Percentiles rank a stretch among this genome's conserved stretches.
phyloP scores from a whole-genome alignment of 1,140 invertebrate species.

The Bradysia coprophila region DNA sequence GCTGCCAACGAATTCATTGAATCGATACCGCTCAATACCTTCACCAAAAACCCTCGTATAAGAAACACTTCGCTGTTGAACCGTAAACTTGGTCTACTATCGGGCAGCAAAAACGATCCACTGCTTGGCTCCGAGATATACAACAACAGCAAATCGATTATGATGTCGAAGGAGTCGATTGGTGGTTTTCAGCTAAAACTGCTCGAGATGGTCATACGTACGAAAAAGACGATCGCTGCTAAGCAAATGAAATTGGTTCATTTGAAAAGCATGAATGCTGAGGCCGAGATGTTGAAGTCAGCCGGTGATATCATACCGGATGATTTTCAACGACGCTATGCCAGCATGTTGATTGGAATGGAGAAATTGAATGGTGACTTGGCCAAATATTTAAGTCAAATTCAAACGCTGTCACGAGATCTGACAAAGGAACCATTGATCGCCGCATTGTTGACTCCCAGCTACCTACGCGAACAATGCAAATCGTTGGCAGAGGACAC shows the following conservation, averaged over 20 bases:
- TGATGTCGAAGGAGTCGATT: conserved; percentile 28
- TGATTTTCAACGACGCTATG: conserved; percentile 83
- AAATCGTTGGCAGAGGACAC: conserved; percentile 64
- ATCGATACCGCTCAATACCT: conserved; percentile 72
- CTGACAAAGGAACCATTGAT: conserved; percentile 74
- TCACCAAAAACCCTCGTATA: conserved; percentile 57
- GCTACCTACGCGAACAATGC: conserved; percentile 71
- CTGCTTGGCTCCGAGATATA: conserved; percentile 28
- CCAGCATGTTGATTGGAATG: conserved; percentile 71
- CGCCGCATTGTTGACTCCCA: conserved; percentile 73
- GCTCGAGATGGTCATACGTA: conserved; percentile 67
- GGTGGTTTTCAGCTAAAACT: conserved; percentile 73
- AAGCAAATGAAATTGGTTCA: conserved; percentile 69
- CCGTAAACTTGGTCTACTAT: background rate
- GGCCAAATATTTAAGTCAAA: conserved; percentile 63
- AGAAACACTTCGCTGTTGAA: background rate
- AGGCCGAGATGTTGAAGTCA: conserved; percentile 72
- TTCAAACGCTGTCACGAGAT: conserved; percentile 71
- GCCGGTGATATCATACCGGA: conserved; percentile 55
- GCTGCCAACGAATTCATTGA: conserved; percentile 82
- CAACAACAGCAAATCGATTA: conserved; percentile 11
- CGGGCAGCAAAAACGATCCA: conserved; percentile 27
- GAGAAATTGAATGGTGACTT: conserved; percentile 83
- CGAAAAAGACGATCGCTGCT: conserved; percentile 66
- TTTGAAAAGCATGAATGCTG: conserved; percentile 74